Evolutionary conservation across 2,888 invertebrate species (phyloP).

Genomic region (Acleris literana): DNA sequence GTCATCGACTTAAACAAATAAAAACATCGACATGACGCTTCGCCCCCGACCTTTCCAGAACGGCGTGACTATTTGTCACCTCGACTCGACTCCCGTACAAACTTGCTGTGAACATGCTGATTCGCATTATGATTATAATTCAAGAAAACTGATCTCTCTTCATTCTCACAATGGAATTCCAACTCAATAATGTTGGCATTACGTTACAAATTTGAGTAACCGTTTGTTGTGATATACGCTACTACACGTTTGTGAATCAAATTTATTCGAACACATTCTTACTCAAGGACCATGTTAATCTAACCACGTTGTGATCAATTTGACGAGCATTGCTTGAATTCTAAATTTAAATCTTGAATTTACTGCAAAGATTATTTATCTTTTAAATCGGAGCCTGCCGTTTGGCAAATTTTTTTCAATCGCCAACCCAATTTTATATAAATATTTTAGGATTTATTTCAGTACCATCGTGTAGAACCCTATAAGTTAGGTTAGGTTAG

Average conservation of each 20-base stretch:
- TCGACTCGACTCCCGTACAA: slow-evolving; percentile 79
- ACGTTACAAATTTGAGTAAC: slow-evolving; percentile 42
- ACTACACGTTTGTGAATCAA: slow-evolving; percentile 42
- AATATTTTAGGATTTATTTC: too few species aligned
- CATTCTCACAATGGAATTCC: slow-evolving; percentile 37
- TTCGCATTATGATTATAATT: slow-evolving; percentile 65
- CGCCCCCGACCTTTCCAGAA: slow-evolving; percentile 73
- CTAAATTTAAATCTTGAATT: slow-evolving; percentile 47
- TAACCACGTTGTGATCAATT: slow-evolving; percentile 75
- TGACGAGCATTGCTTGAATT: slow-evolving; percentile 69
- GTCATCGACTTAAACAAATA: slow-evolving; percentile 74
- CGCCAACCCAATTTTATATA: too few species aligned
- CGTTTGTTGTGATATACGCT: slow-evolving; percentile 37
- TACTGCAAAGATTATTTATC: background rate
- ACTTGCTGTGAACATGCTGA: slow-evolving; percentile 74
- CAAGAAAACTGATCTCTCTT: slow-evolving; percentile 47
- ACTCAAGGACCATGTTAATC: slow-evolving; percentile 70
- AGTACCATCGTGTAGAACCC: too few species aligned
- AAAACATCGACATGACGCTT: slow-evolving; percentile 76
- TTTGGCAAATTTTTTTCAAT: too few species aligned
- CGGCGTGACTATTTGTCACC: slow-evolving; percentile 83
- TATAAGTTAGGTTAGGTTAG: too few species aligned
- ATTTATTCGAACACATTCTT: slow-evolving; percentile 71
- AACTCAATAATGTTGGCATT: slow-evolving; percentile 35
- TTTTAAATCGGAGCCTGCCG: too few species aligned